phyloP scores from a whole-genome alignment of 2,888 invertebrate genomes.

The Drosophila gaucha region DNA sequence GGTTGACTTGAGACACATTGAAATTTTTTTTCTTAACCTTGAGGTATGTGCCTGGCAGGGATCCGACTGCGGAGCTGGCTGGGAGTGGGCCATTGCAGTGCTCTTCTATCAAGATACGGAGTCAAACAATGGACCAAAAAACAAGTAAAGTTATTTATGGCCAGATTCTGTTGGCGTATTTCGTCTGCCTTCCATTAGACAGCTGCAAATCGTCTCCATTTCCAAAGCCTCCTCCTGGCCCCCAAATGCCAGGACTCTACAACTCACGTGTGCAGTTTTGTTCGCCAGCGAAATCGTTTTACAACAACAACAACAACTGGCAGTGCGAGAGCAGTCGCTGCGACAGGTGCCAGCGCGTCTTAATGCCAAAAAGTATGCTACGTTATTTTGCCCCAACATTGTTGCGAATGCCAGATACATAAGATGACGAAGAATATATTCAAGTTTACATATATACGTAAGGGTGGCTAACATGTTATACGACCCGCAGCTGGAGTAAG shows the following conservation, averaged over 20 bases:
- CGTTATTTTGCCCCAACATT: conserved; percentile 54
- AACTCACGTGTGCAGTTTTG: conserved; percentile 43
- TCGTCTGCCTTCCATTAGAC: conserved; percentile 60
- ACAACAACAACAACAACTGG: conserved; percentile 18
- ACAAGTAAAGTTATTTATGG: conserved; percentile 52
- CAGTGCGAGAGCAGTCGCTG: conserved; percentile 17
- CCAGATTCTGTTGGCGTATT: conserved; percentile 34
- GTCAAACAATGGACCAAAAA: conserved; percentile 53
- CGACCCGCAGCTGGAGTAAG: conserved; percentile 4
- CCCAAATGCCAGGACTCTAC: conserved; percentile 5
- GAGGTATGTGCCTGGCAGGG: background rate
- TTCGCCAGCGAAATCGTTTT: conserved; percentile 54
- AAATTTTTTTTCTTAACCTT: conserved; percentile 16
- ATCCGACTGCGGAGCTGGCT: conserved; percentile 12
- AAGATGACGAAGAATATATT: background rate
- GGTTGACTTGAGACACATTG: conserved; percentile 57
- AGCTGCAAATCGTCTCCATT: conserved; percentile 58
- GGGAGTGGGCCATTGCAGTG: conserved; percentile 20
- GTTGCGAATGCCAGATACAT: conserved; percentile 37
- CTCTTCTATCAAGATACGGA: conserved; percentile 58
- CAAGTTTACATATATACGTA: conserved; percentile 5
- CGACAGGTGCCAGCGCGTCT: conserved; percentile 23
- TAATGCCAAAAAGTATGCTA: conserved; percentile 37
- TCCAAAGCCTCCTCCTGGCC: background rate
- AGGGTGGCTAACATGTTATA: conserved; percentile 4